A percentile compares a stretch with the other conserved stretches of the same genome.
These are phyloP conservation scores for Xiphorhynchus elegans DNA, from an alignment of 2,113 vertebrate genomes.

Conservation along the genomic window DNA sequence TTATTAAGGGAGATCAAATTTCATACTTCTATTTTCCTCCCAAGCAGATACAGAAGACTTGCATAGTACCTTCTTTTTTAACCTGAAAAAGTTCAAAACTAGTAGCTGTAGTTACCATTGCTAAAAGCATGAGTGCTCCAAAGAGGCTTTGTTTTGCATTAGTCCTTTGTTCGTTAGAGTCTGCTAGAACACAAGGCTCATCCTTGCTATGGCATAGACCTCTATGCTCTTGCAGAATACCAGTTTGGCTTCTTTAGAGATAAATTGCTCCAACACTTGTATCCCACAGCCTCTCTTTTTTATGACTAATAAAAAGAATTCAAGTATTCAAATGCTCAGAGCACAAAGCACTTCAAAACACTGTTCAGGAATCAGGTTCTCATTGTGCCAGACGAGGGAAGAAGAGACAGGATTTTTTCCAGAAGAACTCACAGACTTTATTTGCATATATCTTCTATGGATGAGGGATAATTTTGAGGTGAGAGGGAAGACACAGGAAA, in stretches of 20 bases:
- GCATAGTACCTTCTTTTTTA: background rate
- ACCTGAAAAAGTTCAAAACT: background rate
- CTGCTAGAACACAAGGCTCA: background rate
- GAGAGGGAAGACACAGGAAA: background rate
- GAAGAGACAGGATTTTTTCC: background rate
- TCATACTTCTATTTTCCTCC: background rate
- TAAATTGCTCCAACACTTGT: background rate
- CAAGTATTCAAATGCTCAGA: background rate
- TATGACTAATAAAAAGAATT: background rate
- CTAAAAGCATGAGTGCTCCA: fast-evolving
- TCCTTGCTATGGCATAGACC: background rate
- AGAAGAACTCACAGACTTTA: background rate
- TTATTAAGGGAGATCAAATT: background rate
- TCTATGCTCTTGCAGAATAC: background rate
- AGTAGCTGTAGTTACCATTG: background rate
- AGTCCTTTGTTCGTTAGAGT: background rate
- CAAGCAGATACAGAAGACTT: background rate
- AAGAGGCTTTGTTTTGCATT: background rate
- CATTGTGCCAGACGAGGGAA: background rate
- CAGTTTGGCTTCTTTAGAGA: background rate
- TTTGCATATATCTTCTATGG: background rate
- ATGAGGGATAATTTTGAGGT: background rate
- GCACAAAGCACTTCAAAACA: background rate
- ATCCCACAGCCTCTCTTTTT: background rate
- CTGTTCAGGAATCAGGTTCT: background rate